Conservation (phyloP, 2,113 vertebrate genomes). For the Scopus umbretta region DNA sequence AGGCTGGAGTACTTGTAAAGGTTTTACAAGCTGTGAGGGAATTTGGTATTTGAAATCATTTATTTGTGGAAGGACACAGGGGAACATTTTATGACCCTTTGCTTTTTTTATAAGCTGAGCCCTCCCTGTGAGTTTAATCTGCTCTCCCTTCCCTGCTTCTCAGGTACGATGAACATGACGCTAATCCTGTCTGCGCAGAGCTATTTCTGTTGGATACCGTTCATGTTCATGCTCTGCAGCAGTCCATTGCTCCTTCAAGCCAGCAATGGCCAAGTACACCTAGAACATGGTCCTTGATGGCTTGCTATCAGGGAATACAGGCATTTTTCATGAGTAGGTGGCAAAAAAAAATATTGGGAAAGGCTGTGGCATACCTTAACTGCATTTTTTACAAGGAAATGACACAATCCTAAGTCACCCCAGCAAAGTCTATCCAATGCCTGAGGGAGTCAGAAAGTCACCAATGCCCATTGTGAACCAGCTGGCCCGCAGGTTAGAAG, state of each 20-base stretch:
- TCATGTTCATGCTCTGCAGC: background rate
- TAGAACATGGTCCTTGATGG: background rate
- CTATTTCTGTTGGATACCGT: background rate
- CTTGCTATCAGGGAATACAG: background rate
- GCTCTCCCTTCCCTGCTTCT: background rate
- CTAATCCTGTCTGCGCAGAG: background rate
- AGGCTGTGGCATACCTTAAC: background rate
- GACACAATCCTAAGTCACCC: background rate
- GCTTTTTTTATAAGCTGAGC: background rate
- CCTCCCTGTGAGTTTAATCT: background rate
- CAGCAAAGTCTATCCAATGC: background rate
- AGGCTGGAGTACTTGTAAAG: background rate
- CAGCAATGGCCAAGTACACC: background rate
- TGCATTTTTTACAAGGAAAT: background rate
- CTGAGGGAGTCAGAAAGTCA: background rate
- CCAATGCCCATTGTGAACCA: background rate
- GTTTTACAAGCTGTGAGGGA: conserved; percentile 14
- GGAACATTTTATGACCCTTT: background rate
- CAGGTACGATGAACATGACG: background rate
- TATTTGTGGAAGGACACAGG: background rate
- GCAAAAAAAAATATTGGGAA: background rate
- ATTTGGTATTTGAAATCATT: conserved; percentile 26
- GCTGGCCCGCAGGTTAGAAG: background rate
- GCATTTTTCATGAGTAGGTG: background rate
- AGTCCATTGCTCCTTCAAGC: background rate